These are phyloP conservation scores for Cettia cetti DNA, from an alignment of 2,113 vertebrate genomes.

Conservation along the genomic window DNA sequence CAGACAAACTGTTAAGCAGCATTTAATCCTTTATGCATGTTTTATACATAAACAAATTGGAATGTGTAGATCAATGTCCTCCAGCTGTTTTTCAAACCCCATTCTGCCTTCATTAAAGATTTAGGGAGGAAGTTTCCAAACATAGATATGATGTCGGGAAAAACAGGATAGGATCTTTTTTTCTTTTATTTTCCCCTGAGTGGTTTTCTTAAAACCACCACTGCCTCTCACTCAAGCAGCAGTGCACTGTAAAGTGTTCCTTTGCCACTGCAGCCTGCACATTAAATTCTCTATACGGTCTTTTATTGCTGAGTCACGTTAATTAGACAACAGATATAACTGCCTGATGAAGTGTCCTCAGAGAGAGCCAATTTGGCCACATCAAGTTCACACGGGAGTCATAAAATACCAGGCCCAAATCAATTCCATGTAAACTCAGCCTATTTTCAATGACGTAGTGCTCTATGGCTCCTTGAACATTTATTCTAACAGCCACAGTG, in stretches of 20 bases:
- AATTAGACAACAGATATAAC: slow-evolving; percentile 46
- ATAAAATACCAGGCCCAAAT: slow-evolving; percentile 39
- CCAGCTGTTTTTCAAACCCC: slow-evolving; percentile 72
- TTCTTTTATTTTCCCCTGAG: background rate
- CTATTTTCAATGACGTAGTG: slow-evolving; percentile 27
- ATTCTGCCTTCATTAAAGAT: slow-evolving; percentile 52
- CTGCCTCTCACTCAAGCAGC: background rate
- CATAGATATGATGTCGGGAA: slow-evolving; percentile 11
- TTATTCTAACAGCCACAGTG: slow-evolving; percentile 39
- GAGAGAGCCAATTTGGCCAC: slow-evolving; percentile 27
- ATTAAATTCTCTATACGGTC: background rate
- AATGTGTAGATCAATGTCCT: slow-evolving; percentile 73
- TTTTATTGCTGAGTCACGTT: background rate
- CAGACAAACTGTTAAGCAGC: slow-evolving; percentile 61
- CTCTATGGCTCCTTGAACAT: slow-evolving; percentile 7
- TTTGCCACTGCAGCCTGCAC: background rate
- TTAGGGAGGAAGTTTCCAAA: slow-evolving; percentile 60
- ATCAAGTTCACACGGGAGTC: background rate
- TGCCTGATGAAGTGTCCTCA: slow-evolving; percentile 14
- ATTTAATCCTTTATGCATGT: slow-evolving; percentile 74
- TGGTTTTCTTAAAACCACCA: slow-evolving; percentile 17
- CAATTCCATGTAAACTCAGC: slow-evolving; percentile 33
- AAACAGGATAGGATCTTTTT: slow-evolving; percentile 3
- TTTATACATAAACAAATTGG: slow-evolving; percentile 74
- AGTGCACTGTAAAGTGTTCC: background rate